phyloP scores from a whole-genome alignment of 2,888 invertebrate species.

The Serrognathus titanus region DNA sequence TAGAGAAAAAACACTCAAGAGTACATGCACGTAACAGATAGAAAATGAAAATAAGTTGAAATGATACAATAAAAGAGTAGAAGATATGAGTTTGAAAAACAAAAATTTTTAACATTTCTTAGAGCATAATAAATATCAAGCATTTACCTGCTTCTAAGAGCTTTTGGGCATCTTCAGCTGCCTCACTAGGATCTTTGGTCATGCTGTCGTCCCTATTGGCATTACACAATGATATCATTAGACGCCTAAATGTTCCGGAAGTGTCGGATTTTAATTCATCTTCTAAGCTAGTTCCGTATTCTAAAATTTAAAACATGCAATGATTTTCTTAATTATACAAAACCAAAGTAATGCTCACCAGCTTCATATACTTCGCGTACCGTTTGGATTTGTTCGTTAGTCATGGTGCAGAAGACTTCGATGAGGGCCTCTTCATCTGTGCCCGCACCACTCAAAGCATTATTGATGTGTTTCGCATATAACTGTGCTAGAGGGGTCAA shows the following conservation, averaged over 20 bases:
- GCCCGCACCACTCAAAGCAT: constrained; percentile 88
- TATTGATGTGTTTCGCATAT: constrained; percentile 75
- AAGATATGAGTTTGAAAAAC: no score
- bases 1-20: not conserved
- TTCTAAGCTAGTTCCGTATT: constrained; percentile 72
- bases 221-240: constrained; percentile 83
- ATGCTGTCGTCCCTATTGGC: constrained; percentile 79
- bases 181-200: constrained; percentile 65
- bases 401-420: constrained; percentile 83
- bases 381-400: constrained; percentile 76
- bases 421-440: constrained; percentile 86
- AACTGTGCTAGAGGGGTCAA: constrained; percentile 69
- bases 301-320: constrained; percentile 63
- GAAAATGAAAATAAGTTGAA: not conserved
- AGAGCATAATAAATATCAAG: no score
- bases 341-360: constrained; percentile 57
- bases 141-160: constrained; percentile 68
- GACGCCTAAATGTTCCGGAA: constrained; percentile 84
- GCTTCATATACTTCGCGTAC: constrained; percentile 75
- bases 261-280: constrained; percentile 83
- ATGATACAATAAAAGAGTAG: not conserved
- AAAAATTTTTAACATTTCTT: no score
- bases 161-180: constrained; percentile 78
- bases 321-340: constrained; percentile 60
- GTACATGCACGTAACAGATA: not conserved